Evolutionary conservation across 2,113 vertebrate genomes (phyloP), one percentile per base, ranked within the genome.

Genomic region (Heloderma charlesbogerti): DNA sequence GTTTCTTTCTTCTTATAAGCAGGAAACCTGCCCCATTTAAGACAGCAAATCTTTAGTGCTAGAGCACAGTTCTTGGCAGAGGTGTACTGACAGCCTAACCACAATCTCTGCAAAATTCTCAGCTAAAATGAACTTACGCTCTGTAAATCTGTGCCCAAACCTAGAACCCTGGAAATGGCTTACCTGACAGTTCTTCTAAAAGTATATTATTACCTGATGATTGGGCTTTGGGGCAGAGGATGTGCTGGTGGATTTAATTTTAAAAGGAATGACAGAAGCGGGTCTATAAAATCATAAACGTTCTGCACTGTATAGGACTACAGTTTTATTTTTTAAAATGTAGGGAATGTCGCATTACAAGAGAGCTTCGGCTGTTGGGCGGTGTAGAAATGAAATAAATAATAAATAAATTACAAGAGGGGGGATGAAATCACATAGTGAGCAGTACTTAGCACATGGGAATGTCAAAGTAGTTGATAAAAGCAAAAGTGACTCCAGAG

Each of bases 61-160:
- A 66, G 25, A 45, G 0, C 13, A 66, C 80, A 86, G 18, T 67
- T 82, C 69, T 0, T 51, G 91, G 78, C 45, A 3, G 43, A 77
- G 78, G 85, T 69, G 0, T 0, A 54, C 89, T 80, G 84, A 45
- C 0, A 1, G 80, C 4, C 48, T 0, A 1, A 0, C 15, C 0
- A 0, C 43, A 4, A 3, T 80, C n/a, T 89, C 79, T 67, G n/a
- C 0, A 0, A 63, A 90, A 4, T 57, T 88, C 67, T 48, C 90
- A 92, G 20, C 3, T n/a, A 37, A 77, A 85, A 67, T 66, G 22
- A 84, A 84, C 4, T 71, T 83, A 60, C 9, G 8, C 4, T 45
- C n/a, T 31, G 40, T 66, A 34, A 45, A 45, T 85, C 72, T 85
- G 4, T 48, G 25, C 34, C 12, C 72, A 75, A 71, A 67, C 12